phyloP scores from a whole-genome alignment of 2,888 invertebrate genomes.

The Harpagoxenus sublaevis region DNA sequence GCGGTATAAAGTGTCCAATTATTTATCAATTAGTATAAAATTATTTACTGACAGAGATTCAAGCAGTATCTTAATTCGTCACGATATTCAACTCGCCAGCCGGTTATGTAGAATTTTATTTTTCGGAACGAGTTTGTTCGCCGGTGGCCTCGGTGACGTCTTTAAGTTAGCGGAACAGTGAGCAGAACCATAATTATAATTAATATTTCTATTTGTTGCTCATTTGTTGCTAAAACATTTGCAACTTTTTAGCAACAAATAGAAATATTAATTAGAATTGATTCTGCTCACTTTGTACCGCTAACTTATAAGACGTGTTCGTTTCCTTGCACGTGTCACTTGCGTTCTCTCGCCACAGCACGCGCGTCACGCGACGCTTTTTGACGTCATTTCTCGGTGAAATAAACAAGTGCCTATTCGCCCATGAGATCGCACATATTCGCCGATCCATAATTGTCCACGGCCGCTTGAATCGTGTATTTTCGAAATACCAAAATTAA shows the following conservation, averaged over 20 bases:
- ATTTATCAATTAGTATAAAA: not conserved
- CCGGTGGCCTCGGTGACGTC: conserved; percentile 48
- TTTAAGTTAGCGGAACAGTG: too few relatives aligned
- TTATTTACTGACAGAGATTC: not conserved
- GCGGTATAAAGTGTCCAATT: conserved; percentile 25
- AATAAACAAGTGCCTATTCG: conserved; percentile 21
- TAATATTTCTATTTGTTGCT: too few relatives aligned
- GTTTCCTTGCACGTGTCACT: conserved; percentile 4
- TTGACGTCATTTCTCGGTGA: conserved; percentile 41
- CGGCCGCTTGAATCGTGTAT: not conserved
- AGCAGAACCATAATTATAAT: too few relatives aligned
- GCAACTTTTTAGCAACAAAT: too few relatives aligned
- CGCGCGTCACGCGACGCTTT: conserved; percentile 23
- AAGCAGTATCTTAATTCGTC: not conserved
- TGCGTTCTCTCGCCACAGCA: not conserved
- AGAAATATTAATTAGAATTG: too few relatives aligned
- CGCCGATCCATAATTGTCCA: not conserved
- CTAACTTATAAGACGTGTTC: not conserved
- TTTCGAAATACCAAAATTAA: not conserved
- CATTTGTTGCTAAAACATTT: too few relatives aligned
- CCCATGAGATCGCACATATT: not conserved
- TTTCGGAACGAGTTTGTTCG: not conserved
- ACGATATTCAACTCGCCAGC: not conserved
- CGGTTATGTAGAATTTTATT: not conserved
- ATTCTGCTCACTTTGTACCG: too few relatives aligned